A percentile compares a stretch with the other conserved stretches of the same genome.
Conservation (phyloP, 2,113 vertebrate species). For the Larimichthys crocea region DNA sequence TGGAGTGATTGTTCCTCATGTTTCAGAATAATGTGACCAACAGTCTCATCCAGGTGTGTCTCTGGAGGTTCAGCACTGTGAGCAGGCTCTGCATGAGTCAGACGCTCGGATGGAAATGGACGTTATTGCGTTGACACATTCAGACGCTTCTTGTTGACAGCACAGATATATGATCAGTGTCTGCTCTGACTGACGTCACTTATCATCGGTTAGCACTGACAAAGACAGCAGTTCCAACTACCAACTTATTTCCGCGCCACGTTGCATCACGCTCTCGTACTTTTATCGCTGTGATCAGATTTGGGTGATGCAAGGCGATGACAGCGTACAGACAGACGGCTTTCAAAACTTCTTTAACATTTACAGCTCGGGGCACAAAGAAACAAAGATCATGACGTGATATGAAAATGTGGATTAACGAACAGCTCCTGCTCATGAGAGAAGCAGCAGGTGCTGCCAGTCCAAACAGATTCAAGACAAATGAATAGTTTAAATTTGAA, state of each 20-base stretch:
- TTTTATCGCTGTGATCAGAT: constrained; percentile 55
- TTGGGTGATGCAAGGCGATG: constrained; percentile 53
- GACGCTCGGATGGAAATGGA: background rate
- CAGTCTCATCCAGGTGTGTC: background rate
- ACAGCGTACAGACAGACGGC: constrained; percentile 27
- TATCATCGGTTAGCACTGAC: constrained; percentile 35
- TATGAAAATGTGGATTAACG: too few relatives aligned
- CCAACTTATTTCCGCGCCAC: constrained; percentile 19
- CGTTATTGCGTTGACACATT: background rate
- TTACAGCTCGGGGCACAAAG: constrained; percentile 15
- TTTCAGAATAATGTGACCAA: background rate
- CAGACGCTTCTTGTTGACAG: background rate
- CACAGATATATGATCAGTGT: background rate
- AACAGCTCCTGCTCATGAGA: too few relatives aligned
- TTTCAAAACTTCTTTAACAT: constrained; percentile 12
- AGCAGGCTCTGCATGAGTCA: background rate
- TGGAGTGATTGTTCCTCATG: background rate
- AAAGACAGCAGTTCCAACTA: constrained; percentile 1
- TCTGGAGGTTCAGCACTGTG: background rate
- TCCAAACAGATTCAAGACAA: too few relatives aligned
- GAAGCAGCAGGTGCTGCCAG: too few relatives aligned
- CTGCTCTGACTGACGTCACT: background rate
- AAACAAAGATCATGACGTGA: background rate
- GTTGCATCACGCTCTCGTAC: constrained; percentile 47
- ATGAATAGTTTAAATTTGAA: too few relatives aligned